A percentile compares a stretch with the other conserved stretches of the same genome.
These are phyloP conservation scores for Yoshiicerus persimilis DNA, from an alignment of 1,140 invertebrate species.

Conservation along the genomic window DNA sequence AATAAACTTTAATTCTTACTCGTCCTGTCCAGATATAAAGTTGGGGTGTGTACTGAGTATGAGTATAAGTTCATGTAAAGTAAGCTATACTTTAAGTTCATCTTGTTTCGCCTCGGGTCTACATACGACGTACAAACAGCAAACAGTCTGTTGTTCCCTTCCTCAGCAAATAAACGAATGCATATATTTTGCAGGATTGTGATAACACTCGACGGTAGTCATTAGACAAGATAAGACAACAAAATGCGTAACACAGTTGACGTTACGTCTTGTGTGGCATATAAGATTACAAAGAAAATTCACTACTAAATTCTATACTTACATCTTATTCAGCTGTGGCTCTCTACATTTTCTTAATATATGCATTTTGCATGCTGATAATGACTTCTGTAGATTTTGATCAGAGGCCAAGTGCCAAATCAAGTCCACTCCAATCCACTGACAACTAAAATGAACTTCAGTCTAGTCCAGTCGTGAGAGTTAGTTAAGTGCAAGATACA, in stretches of 20 bases:
- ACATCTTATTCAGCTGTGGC: neutral
- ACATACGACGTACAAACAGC: no score
- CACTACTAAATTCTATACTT: neutral
- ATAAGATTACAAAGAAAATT: neutral
- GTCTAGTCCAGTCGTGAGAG: neutral
- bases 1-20: no score
- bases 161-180: neutral
- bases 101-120: neutral
- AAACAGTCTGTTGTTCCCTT: neutral
- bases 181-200: neutral
- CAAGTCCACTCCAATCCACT: neutral
- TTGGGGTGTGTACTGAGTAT: neutral
- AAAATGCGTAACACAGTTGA: conserved; percentile 22
- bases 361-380: neutral
- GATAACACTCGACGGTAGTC: conserved; percentile 1
- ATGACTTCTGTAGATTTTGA: neutral
- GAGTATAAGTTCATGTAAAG: neutral
- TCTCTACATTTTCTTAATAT: neutral
- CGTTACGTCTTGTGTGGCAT: conserved; percentile 1
- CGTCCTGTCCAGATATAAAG: no score
- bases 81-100: neutral
- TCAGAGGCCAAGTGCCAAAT: conserved; percentile 15
- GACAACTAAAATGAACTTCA: conserved; percentile 3
- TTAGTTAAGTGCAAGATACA: neutral
- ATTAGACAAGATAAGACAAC: conserved; percentile 20